Percentiles rank a stretch among this genome's conserved stretches.
Conservation (phyloP, 2,888 invertebrate species). For the Iphiclides podalirius region DNA sequence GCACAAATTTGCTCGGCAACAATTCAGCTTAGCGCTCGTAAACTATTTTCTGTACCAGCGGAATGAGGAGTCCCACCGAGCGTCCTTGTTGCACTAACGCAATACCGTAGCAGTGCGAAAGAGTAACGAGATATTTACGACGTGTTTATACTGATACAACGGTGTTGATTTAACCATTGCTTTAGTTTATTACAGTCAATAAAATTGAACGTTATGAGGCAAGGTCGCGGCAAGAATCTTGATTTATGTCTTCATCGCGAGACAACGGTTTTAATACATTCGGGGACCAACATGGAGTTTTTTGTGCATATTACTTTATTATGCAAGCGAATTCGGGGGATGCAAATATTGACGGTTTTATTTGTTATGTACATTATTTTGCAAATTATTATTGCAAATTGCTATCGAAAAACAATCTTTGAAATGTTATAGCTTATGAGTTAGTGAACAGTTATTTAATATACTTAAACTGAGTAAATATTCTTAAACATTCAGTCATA, state of each 20-base stretch:
- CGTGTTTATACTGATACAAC: constrained; percentile 75
- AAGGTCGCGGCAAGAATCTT: constrained; percentile 73
- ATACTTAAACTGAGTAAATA: too few species aligned
- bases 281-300: constrained; percentile 4
- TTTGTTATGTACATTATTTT: too few species aligned
- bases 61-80: constrained; percentile 57
- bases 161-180: constrained; percentile 79
- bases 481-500: too few species aligned
- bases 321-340: too few species aligned
- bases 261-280: constrained; percentile 35
- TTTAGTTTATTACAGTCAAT: constrained; percentile 79
- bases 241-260: constrained; percentile 73
- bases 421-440: too few species aligned
- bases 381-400: too few species aligned
- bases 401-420: too few species aligned
- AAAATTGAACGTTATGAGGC: constrained; percentile 79
- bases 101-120: constrained; percentile 37
- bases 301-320: constrained; percentile 7
- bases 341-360: too few species aligned
- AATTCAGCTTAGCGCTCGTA: constrained; percentile 60
- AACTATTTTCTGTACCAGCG: constrained; percentile 75
- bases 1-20: constrained; percentile 34
- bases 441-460: too few species aligned
- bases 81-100: constrained; percentile 41
- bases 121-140: constrained; percentile 63